These are phyloP conservation scores for Boulengeromyrus knoepffleri DNA, from an alignment of 2,113 vertebrate genomes.

Conservation along the genomic window DNA sequence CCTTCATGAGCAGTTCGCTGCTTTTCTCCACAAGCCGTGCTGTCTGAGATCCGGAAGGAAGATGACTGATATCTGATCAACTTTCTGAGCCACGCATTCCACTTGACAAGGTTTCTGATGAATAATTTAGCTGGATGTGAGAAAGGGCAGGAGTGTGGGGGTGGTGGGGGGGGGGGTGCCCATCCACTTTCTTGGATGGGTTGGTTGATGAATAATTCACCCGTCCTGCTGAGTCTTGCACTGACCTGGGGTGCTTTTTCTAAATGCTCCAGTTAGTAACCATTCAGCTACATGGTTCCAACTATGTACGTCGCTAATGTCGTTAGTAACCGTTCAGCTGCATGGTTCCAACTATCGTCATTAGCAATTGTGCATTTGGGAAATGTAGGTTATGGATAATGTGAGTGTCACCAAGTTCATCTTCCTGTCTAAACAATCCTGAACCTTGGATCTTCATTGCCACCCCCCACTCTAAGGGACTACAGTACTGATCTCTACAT, in stretches of 20 bases:
- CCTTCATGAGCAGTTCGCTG: not conserved
- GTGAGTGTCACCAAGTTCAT: not conserved
- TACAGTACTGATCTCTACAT: not conserved
- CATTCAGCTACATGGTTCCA: not conserved
- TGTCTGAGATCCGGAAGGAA: not conserved
- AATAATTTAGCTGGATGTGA: conserved; percentile 21
- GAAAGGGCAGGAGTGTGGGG: conserved; percentile 9
- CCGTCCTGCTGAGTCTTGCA: not conserved
- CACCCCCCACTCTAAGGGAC: not conserved
- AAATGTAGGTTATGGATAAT: not conserved
- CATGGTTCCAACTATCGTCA: not conserved
- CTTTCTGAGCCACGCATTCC: not conserved
- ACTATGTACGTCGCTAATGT: not conserved
- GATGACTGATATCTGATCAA: conserved; percentile 15
- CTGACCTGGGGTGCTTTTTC: not conserved
- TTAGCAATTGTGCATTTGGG: not conserved
- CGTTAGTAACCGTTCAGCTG: too few relatives aligned
- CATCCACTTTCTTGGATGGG: not conserved
- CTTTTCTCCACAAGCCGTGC: not conserved
- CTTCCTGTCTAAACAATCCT: not conserved
- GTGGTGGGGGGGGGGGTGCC: not conserved
- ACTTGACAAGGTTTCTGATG: conserved; percentile 5
- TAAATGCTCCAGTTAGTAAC: not conserved
- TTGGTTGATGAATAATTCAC: conserved; percentile 16
- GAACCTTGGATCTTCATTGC: too few relatives aligned